Percentiles rank a stretch among this genome's conserved stretches.
Evolutionary conservation across 1,140 invertebrate genomes (phyloP).

Genomic region (Globodera rostochiensis): DNA sequence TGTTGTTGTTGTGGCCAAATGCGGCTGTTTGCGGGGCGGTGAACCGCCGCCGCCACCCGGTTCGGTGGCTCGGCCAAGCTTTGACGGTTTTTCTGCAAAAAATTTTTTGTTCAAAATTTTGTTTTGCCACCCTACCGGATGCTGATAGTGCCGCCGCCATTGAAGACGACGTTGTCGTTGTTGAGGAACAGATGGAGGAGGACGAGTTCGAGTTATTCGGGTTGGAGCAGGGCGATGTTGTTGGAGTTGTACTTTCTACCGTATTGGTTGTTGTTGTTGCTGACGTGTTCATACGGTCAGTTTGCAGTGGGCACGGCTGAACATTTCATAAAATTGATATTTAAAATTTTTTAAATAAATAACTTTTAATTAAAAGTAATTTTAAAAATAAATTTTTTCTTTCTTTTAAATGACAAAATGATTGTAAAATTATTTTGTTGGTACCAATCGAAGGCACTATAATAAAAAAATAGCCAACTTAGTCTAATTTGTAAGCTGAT

Average conservation of each 20-base stretch:
- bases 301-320: too few species aligned
- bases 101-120: background rate
- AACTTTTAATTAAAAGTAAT: too few species aligned
- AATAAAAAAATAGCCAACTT: too few species aligned
- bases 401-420: too few species aligned
- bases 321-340: too few species aligned
- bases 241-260: background rate
- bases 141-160: background rate
- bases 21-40: slow-evolving; percentile 1
- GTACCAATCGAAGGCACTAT: too few species aligned
- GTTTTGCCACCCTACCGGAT: background rate
- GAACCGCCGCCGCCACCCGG: background rate
- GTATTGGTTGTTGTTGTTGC: background rate
- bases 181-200: background rate
- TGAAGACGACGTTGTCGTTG: background rate
- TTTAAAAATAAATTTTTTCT: too few species aligned
- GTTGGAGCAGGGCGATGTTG: background rate
- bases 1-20: background rate
- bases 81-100: background rate
- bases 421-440: too few species aligned
- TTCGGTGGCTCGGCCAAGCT: background rate
- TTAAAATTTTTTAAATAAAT: too few species aligned
- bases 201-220: background rate
- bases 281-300: background rate
- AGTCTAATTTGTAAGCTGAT: too few species aligned